Percentiles rank a stretch among this genome's conserved stretches.
Conservation (phyloP, 2,888 invertebrate genomes). For the Philonicus albiceps region DNA sequence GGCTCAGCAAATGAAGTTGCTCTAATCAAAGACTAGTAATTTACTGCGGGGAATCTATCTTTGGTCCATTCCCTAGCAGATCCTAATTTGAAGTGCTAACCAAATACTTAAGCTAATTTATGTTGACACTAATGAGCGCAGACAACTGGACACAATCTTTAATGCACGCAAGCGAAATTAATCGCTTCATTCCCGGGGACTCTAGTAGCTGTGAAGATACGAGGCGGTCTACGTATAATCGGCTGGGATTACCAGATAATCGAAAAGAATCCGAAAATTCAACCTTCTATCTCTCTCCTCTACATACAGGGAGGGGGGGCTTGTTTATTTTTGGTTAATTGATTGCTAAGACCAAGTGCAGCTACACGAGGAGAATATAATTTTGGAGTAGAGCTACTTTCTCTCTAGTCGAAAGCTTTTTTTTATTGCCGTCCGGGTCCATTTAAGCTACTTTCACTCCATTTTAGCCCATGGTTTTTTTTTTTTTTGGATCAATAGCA, state of each 20-base stretch:
- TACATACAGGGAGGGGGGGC: too few relatives aligned
- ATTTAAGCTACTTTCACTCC: constrained; percentile 24
- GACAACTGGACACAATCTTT: constrained; percentile 4
- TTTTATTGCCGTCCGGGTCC: not conserved
- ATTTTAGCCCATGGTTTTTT: constrained; percentile 2
- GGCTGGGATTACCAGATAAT: constrained; percentile 30
- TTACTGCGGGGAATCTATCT: constrained; percentile 26
- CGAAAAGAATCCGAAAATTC: constrained; percentile 2
- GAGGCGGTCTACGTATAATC: not conserved
- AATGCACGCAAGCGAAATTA: constrained; percentile 11
- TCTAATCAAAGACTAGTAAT: constrained; percentile 20
- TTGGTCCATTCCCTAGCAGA: not conserved
- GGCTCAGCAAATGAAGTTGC: constrained; percentile 3
- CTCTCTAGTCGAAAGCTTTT: not conserved
- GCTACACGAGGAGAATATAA: not conserved
- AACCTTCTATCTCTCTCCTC: not conserved
- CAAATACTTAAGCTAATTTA: constrained; percentile 38
- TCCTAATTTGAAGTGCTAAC: constrained; percentile 36
- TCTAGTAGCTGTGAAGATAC: not conserved
- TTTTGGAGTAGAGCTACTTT: not conserved
- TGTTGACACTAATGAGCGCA: constrained; percentile 35
- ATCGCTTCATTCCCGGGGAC: constrained; percentile 22
- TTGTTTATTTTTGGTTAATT: constrained; percentile 36
- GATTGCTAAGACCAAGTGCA: constrained; percentile 34
- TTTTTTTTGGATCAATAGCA: not conserved